A percentile compares a stretch with the other conserved stretches of the same genome.
phyloP scores from a whole-genome alignment of 2,797 vertebrate genomes.

The Silurus lanzhouensis region DNA sequence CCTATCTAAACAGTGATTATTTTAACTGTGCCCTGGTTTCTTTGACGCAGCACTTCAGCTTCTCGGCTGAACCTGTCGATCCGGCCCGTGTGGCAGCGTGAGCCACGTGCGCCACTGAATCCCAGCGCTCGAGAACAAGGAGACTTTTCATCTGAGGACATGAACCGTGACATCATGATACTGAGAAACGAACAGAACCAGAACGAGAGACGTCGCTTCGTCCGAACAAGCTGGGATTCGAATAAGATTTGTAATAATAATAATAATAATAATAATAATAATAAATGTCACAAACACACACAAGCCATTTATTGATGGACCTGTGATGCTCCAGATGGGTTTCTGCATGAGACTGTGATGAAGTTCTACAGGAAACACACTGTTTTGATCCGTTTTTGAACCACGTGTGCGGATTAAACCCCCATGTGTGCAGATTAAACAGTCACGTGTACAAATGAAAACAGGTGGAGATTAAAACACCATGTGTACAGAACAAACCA shows the following conservation, averaged over 20 bases:
- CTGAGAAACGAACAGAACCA: not conserved
- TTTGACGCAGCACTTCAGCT: not conserved
- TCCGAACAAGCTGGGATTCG: not conserved
- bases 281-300: not conserved
- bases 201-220: not conserved
- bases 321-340: too few relatives aligned
- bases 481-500: too few relatives aligned
- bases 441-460: too few relatives aligned
- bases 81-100: conserved; percentile 43
- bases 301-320: too few relatives aligned
- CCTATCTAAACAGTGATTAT: not conserved
- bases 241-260: too few relatives aligned
- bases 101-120: conserved; percentile 35
- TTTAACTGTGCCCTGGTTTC: not conserved
- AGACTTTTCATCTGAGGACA: not conserved
- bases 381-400: too few relatives aligned
- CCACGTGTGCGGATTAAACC: not conserved
- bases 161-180: conserved; percentile 18
- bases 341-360: too few relatives aligned
- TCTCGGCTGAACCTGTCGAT: conserved; percentile 55
- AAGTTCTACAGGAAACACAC: too few relatives aligned
- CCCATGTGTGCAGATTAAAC: not conserved
- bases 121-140: not conserved
- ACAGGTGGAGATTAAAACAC: not conserved
- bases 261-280: too few relatives aligned